These are phyloP conservation scores for Leptinotarsa lineolata DNA, from an alignment of 1,140 invertebrate genomes.

Conservation along the genomic window DNA sequence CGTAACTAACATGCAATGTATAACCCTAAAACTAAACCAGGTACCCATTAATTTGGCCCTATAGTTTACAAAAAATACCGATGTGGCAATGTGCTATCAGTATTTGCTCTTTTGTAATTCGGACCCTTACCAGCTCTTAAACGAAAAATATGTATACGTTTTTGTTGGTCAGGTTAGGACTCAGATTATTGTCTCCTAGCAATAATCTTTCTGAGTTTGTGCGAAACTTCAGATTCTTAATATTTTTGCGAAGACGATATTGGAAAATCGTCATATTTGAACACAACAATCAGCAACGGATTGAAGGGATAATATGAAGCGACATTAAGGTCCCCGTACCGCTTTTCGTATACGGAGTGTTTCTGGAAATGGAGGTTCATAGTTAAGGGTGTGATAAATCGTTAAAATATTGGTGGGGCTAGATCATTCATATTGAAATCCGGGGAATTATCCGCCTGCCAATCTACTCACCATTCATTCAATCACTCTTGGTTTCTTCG, in stretches of 20 bases:
- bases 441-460: no score
- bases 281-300: slow-evolving; percentile 34
- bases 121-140: slow-evolving; percentile 58
- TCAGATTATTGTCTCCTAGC: slow-evolving; percentile 59
- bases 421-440: no score
- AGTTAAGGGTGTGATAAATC: no score
- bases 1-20: slow-evolving; percentile 43
- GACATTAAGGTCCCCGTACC: slow-evolving; percentile 48
- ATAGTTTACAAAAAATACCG: slow-evolving; percentile 39
- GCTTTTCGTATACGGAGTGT: background rate
- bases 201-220: slow-evolving; percentile 53
- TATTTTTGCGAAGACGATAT: background rate
- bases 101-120: slow-evolving; percentile 53
- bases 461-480: no score
- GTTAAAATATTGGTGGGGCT: no score
- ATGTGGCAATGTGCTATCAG: slow-evolving; percentile 29
- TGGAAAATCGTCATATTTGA: slow-evolving; percentile 30
- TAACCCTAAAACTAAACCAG: slow-evolving; percentile 35
- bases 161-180: slow-evolving; percentile 36
- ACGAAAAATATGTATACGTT: slow-evolving; percentile 45
- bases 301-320: slow-evolving; percentile 35
- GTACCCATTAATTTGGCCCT: slow-evolving; percentile 33
- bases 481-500: no score
- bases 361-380: background rate
- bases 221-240: slow-evolving; percentile 1